These are phyloP conservation scores for Lucilia cuprina DNA, from an alignment of 1,140 invertebrate species.

Conservation along the genomic window DNA sequence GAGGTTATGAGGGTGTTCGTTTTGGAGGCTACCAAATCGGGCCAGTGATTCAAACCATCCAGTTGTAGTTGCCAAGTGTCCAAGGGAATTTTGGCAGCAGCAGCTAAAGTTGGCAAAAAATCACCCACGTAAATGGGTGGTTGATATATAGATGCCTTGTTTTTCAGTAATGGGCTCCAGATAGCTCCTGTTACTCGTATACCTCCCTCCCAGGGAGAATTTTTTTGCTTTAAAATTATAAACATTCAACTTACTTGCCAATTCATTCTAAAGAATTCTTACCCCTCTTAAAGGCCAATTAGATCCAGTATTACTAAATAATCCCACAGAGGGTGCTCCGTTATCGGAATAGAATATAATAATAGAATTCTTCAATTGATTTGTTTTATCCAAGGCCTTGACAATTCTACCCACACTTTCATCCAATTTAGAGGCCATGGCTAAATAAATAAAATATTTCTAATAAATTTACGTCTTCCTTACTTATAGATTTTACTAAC, in stretches of 20 bases:
- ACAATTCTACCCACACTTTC: slow-evolving; percentile 81
- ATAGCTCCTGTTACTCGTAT: slow-evolving; percentile 78
- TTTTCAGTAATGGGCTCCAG: slow-evolving; percentile 73
- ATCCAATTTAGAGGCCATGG: slow-evolving; percentile 87
- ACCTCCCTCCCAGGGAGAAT: slow-evolving; percentile 87
- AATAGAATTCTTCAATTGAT: slow-evolving; percentile 76
- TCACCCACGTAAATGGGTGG: slow-evolving; percentile 84
- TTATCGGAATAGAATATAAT: slow-evolving; percentile 79
- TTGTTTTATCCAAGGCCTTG: slow-evolving; percentile 70
- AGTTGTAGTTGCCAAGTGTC: slow-evolving; percentile 56
- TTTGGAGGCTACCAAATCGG: slow-evolving; percentile 59
- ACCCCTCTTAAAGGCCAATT: slow-evolving; percentile 77
- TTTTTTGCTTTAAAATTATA: slow-evolving; percentile 67
- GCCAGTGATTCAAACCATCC: slow-evolving; percentile 79
- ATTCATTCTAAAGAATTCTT: neutral
- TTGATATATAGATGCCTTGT: slow-evolving; percentile 70
- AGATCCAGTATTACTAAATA: slow-evolving; percentile 79
- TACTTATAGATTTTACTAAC: neutral
- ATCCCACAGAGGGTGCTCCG: slow-evolving; percentile 76
- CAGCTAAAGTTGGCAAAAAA: slow-evolving; percentile 84
- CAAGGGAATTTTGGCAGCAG: slow-evolving; percentile 66
- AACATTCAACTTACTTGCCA: neutral
- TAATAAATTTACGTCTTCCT: neutral
- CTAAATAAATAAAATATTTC: slow-evolving; percentile 61
- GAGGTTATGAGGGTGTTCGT: slow-evolving; percentile 42